These are phyloP conservation scores for Vulpes lagopus DNA, from an alignment of 2,113 vertebrate species.

Conservation along the genomic window DNA sequence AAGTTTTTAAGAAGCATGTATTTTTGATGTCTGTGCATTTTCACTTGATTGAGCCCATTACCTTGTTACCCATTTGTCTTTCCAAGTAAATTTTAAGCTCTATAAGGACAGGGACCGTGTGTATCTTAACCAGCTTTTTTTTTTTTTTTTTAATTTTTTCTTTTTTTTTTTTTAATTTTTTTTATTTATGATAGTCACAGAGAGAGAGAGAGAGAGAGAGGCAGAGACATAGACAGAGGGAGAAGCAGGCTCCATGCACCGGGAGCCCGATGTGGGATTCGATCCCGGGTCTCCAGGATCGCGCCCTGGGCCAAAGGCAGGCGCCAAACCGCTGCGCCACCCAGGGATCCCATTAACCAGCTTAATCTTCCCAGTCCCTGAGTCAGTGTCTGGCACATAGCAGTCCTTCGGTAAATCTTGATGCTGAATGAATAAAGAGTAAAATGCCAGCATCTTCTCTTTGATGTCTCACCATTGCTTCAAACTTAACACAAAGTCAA, in stretches of 20 bases:
- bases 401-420: not conserved
- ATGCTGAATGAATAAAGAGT: not conserved
- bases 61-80: not conserved
- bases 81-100: not conserved
- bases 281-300: too few relatives aligned
- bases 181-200: too few relatives aligned
- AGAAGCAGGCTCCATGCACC: too few relatives aligned
- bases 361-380: not conserved
- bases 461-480: not conserved
- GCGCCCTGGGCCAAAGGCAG: too few relatives aligned
- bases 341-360: too few relatives aligned
- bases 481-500: not conserved
- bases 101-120: not conserved
- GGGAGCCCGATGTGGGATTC: too few relatives aligned
- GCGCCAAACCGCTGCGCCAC: too few relatives aligned
- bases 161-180: too few relatives aligned
- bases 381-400: not conserved
- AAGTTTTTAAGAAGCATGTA: not conserved
- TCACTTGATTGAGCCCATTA: not conserved
- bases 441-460: not conserved
- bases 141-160: too few relatives aligned
- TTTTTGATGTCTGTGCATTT: slow-evolving; percentile 19
- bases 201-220: too few relatives aligned
- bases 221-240: too few relatives aligned
- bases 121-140: not conserved